A percentile compares a stretch with the other conserved stretches of the same genome.
phyloP scores from a whole-genome alignment of 2,113 vertebrate genomes.

The Rutilus rutilus region DNA sequence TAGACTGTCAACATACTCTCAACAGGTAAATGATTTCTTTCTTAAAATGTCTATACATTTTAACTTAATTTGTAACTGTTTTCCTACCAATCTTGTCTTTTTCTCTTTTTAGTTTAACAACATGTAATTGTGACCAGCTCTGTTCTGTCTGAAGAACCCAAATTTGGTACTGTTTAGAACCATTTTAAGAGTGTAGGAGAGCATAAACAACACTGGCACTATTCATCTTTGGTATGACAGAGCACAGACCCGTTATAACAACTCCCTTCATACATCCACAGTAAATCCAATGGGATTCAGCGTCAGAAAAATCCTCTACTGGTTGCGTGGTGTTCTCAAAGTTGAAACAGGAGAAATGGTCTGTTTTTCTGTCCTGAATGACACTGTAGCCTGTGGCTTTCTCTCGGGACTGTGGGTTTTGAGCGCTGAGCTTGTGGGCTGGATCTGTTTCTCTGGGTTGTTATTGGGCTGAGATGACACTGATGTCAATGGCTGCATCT shows the following conservation, averaged over 20 bases:
- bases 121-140: no score
- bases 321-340: conserved; percentile 11
- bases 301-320: conserved; percentile 15
- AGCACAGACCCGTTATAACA: neutral
- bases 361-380: conserved; percentile 49
- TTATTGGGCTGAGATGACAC: neutral
- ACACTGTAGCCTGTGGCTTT: conserved; percentile 4
- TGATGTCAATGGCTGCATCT: conserved; percentile 34
- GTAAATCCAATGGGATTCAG: neutral
- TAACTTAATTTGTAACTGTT: no score
- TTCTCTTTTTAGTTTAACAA: no score
- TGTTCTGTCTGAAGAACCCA: no score
- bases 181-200: neutral
- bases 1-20: no score
- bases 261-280: conserved; percentile 4
- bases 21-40: no score
- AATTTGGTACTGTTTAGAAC: no score
- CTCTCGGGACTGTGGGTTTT: conserved; percentile 42
- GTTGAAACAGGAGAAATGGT: neutral
- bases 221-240: neutral
- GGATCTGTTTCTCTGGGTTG: conserved; percentile 29
- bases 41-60: no score
- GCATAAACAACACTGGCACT: neutral
- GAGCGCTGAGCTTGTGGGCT: neutral
- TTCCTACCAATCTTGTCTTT: no score